Percentiles rank a stretch among this genome's conserved stretches.
Evolutionary conservation across 2,113 vertebrate genomes (phyloP).

Genomic region (Sinocyclocheilus rhinocerous): DNA sequence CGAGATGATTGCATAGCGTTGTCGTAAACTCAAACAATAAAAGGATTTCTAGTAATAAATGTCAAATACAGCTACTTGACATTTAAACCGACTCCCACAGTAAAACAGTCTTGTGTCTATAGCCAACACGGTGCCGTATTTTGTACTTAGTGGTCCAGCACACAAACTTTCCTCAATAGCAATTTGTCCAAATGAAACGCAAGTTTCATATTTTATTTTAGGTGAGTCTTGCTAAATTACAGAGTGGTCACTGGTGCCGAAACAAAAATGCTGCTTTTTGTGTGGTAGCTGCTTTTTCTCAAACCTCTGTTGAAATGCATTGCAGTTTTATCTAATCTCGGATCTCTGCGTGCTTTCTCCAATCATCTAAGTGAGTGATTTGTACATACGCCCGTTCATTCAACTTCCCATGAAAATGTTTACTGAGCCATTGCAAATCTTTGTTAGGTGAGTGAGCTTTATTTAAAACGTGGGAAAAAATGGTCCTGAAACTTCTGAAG

Average conservation of each 20-base stretch:
- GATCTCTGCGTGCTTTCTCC: conserved; percentile 33
- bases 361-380: conserved; percentile 35
- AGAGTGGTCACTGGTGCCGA: conserved; percentile 49
- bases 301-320: conserved; percentile 9
- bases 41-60: conserved; percentile 1
- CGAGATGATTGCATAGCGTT: not conserved
- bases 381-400: conserved; percentile 15
- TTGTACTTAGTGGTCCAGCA: conserved; percentile 34
- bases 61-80: conserved; percentile 8
- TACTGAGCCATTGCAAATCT: conserved; percentile 50
- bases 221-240: conserved; percentile 55
- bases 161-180: conserved; percentile 33
- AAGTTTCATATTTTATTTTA: conserved; percentile 59
- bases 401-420: conserved; percentile 51
- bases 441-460: conserved; percentile 11
- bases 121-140: not conserved
- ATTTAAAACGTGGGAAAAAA: not conserved
- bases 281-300: conserved; percentile 18
- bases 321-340: conserved; percentile 16
- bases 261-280: conserved; percentile 41
- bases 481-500: not conserved
- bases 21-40: not conserved
- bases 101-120: conserved; percentile 12
- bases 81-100: not conserved
- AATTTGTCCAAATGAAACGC: conserved; percentile 52